These are phyloP conservation scores for Cantharis nigra DNA, from an alignment of 2,888 invertebrate species.

Conservation along the genomic window DNA sequence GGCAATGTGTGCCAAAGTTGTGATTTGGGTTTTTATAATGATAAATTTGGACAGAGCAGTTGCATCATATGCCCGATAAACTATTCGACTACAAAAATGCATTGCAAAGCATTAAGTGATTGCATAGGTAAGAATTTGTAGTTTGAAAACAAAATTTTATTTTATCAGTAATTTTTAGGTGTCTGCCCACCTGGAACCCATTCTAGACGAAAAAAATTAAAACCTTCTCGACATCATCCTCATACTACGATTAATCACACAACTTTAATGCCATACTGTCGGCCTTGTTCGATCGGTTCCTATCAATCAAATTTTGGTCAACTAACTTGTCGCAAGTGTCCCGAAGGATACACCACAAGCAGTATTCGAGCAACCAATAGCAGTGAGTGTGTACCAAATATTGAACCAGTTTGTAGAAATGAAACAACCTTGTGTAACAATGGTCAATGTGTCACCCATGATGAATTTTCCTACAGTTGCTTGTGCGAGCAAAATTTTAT, in stretches of 20 bases:
- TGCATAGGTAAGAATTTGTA: conserved; percentile 59
- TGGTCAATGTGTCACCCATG: conserved; percentile 50
- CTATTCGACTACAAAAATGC: conserved; percentile 61
- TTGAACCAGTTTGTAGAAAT: conserved; percentile 56
- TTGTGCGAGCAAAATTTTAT: conserved; percentile 58
- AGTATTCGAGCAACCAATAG: conserved; percentile 51
- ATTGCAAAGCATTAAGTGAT: conserved; percentile 55
- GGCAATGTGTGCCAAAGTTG: conserved; percentile 63
- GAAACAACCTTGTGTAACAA: conserved; percentile 58
- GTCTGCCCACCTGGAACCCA: conserved; percentile 63
- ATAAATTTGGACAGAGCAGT: conserved; percentile 57
- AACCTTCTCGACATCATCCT: conserved; percentile 40
- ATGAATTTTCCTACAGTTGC: conserved; percentile 55
- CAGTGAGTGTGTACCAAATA: conserved; percentile 57
- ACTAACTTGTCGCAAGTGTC: conserved; percentile 62
- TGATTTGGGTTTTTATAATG: conserved; percentile 64
- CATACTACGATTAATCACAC: conserved; percentile 47
- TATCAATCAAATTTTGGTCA: conserved; percentile 66
- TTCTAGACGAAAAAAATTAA: conserved; percentile 50
- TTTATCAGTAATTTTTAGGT: conserved; percentile 49
- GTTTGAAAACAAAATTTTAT: background rate
- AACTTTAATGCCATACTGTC: conserved; percentile 62
- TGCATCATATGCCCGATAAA: conserved; percentile 64
- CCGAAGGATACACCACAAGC: conserved; percentile 58
- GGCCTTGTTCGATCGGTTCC: conserved; percentile 62